These are phyloP conservation scores for Solen grandis DNA, from an alignment of 1,140 invertebrate species.

Conservation along the genomic window DNA sequence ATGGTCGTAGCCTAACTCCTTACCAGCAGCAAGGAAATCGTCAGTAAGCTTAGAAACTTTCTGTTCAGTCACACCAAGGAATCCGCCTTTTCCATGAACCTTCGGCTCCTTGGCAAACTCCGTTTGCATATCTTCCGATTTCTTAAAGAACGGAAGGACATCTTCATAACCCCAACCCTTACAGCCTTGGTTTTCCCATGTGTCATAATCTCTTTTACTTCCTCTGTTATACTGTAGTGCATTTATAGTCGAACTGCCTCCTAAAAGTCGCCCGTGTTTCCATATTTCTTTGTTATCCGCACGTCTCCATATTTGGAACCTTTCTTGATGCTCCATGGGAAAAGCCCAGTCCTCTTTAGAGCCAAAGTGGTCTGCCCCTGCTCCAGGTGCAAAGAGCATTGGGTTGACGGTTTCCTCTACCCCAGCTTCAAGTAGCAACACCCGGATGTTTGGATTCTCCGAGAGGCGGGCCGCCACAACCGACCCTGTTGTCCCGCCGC, in stretches of 20 bases:
- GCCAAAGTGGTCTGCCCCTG: too few species aligned
- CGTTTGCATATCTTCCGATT: slow-evolving; percentile 29
- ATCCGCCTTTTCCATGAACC: slow-evolving; percentile 10
- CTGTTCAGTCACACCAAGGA: not conserved
- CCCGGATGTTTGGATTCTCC: too few species aligned
- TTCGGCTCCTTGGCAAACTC: not conserved
- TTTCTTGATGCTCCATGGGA: too few species aligned
- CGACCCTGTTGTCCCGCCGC: too few species aligned
- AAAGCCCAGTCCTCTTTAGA: too few species aligned
- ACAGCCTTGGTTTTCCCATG: slow-evolving; percentile 86
- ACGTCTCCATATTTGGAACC: too few species aligned
- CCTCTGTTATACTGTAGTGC: slow-evolving; percentile 97
- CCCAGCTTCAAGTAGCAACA: too few species aligned
- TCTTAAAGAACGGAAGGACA: slow-evolving; percentile 43
- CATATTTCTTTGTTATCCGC: too few species aligned
- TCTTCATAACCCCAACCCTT: slow-evolving; percentile 45
- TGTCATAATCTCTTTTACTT: slow-evolving; percentile 94
- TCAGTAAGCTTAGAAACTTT: not conserved
- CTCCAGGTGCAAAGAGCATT: too few species aligned
- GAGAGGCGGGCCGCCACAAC: too few species aligned
- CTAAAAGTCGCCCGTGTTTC: slow-evolving; percentile 81
- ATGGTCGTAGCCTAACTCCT: slow-evolving; percentile 77
- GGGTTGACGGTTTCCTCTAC: too few species aligned
- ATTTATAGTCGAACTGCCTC: slow-evolving; percentile 94
- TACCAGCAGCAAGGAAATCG: slow-evolving; percentile 5